These are phyloP conservation scores for Dromas ardeola DNA, from an alignment of 2,113 vertebrate species.

Conservation along the genomic window DNA sequence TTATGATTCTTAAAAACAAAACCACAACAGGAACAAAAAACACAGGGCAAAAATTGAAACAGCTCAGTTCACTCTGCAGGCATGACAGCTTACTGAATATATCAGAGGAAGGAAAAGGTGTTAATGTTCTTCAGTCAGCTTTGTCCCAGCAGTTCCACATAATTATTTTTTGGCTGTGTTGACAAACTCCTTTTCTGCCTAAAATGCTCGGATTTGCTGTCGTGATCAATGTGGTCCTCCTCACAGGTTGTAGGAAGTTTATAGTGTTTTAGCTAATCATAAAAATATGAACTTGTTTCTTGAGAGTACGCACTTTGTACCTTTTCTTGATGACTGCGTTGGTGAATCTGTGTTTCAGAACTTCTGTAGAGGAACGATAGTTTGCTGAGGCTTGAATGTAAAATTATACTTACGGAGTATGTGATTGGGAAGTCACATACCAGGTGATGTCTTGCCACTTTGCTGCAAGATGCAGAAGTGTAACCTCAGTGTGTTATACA, in stretches of 20 bases:
- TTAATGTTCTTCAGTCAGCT: conserved; percentile 24
- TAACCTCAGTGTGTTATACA: not conserved
- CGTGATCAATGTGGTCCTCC: not conserved
- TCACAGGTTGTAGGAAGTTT: not conserved
- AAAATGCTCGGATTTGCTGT: not conserved
- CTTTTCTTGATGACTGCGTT: not conserved
- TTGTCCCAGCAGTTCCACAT: not conserved
- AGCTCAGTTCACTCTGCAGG: not conserved
- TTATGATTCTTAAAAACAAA: conserved; percentile 36
- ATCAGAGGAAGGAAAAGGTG: conserved; percentile 44
- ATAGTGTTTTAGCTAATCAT: not conserved
- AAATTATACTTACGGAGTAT: not conserved
- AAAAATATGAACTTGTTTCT: not conserved
- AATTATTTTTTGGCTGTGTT: not conserved
- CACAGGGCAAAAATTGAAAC: conserved; percentile 6
- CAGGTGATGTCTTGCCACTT: not conserved
- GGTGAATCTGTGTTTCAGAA: not conserved
- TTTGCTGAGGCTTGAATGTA: not conserved
- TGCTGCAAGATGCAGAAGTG: not conserved
- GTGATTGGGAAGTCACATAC: not conserved
- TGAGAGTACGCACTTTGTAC: not conserved
- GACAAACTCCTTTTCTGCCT: not conserved
- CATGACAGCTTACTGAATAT: not conserved
- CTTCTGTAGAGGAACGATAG: not conserved
- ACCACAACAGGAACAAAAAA: not conserved